Percentiles rank a stretch among this genome's conserved stretches.
Evolutionary conservation across 2,113 vertebrate species (phyloP).

Genomic region (Brachypteracias leptosomus): DNA sequence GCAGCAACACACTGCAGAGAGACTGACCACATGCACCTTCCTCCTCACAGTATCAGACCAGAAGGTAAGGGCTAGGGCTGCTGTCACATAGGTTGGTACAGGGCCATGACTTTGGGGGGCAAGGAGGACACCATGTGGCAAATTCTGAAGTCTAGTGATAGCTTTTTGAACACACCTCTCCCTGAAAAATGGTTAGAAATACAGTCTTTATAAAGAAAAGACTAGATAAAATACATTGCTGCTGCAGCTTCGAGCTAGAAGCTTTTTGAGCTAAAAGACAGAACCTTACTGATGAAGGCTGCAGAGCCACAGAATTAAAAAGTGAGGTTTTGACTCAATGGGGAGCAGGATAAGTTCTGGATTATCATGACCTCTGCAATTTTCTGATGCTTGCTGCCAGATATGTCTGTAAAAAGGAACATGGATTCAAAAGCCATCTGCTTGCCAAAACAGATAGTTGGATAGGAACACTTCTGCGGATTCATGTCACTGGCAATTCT

Average conservation of each 20-base stretch:
- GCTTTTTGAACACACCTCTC: background rate
- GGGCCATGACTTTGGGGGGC: background rate
- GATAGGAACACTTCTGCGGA: background rate
- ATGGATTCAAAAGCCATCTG: background rate
- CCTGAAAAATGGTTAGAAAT: background rate
- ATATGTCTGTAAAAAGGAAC: background rate
- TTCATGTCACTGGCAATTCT: background rate
- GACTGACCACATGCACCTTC: background rate
- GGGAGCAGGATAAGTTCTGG: background rate
- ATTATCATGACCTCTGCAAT: background rate
- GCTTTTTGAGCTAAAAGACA: background rate
- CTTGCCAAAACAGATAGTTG: background rate
- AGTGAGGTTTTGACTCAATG: background rate
- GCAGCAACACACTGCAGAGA: background rate
- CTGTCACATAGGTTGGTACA: background rate
- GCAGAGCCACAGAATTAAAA: background rate
- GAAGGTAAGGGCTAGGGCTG: background rate
- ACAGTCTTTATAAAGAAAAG: background rate
- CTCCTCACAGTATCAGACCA: background rate
- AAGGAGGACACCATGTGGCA: background rate
- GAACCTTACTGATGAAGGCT: background rate
- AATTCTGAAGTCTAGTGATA: background rate
- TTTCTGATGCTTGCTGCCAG: background rate
- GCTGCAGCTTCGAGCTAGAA: background rate
- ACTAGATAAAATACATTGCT: background rate